phyloP scores from a whole-genome alignment of 2,888 invertebrate species.

The Orthosia incerta region DNA sequence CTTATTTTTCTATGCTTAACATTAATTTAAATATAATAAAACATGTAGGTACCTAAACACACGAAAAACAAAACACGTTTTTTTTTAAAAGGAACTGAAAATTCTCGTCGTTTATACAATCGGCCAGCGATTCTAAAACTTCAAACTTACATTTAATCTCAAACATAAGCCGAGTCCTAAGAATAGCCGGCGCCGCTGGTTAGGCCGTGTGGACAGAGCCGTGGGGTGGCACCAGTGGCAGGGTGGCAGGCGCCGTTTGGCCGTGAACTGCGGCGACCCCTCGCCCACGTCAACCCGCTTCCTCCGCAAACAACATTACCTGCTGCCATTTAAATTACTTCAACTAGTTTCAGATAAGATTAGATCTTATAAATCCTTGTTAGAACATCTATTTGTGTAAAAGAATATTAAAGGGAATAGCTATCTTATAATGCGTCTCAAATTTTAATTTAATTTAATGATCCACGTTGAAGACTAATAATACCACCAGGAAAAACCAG shows the following conservation, averaged over 20 bases:
- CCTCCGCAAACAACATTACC: slow-evolving; percentile 65
- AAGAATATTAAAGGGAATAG: slow-evolving; percentile 1
- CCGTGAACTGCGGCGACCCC: slow-evolving; percentile 88
- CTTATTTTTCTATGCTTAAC: background rate
- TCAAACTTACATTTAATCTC: slow-evolving; percentile 2
- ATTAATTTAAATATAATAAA: background rate
- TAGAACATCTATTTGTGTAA: slow-evolving; percentile 11
- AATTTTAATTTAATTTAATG: background rate
- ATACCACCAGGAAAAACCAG: slow-evolving; percentile 31
- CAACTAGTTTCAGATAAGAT: slow-evolving; percentile 21
- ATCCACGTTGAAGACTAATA: background rate
- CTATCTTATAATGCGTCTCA: background rate
- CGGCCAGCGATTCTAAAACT: background rate
- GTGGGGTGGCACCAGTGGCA: slow-evolving; percentile 59
- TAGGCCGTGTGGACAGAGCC: slow-evolving; percentile 66
- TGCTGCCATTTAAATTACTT: slow-evolving; percentile 56
- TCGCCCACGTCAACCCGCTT: slow-evolving; percentile 68
- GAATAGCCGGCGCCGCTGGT: slow-evolving; percentile 77
- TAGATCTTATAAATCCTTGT: slow-evolving; percentile 9
- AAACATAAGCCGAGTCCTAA: slow-evolving; percentile 67
- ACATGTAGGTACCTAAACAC: too few species aligned
- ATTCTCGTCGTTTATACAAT: background rate
- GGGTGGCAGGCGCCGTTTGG: slow-evolving; percentile 70
- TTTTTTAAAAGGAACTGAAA: background rate
- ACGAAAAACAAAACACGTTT: too few species aligned